phyloP scores from a whole-genome alignment of 2,888 invertebrate genomes.

The Hirtodrosophila histrioides region DNA sequence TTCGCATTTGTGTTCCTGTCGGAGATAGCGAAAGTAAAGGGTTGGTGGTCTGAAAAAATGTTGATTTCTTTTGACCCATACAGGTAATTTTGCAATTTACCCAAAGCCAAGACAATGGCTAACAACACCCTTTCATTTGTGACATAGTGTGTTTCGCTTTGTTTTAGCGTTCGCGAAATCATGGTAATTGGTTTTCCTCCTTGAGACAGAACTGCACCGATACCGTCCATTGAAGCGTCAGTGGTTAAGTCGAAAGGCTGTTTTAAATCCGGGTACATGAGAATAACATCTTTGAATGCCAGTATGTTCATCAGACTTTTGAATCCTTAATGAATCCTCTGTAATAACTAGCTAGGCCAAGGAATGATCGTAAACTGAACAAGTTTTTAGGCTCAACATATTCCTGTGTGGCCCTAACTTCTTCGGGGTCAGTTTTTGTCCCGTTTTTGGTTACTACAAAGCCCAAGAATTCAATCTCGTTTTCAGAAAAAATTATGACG shows the following conservation, averaged over 20 bases:
- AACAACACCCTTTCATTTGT: constrained; percentile 10
- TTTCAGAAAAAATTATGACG: constrained; percentile 4
- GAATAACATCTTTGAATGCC: constrained; percentile 3
- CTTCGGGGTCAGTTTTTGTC: constrained; percentile 2
- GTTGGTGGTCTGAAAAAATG: constrained; percentile 6
- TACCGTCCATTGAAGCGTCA: not conserved
- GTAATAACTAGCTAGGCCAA: constrained; percentile 3
- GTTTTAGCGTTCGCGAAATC: constrained; percentile 5
- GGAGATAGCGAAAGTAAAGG: constrained; percentile 10
- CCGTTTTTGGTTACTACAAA: not conserved
- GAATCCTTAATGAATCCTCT: not conserved
- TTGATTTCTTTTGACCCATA: constrained; percentile 9
- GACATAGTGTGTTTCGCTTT: constrained; percentile 7
- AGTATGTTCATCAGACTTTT: not conserved
- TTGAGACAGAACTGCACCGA: constrained; percentile 5
- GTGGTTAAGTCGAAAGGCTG: not conserved
- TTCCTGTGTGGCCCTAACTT: constrained; percentile 2
- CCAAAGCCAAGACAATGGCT: constrained; percentile 2
- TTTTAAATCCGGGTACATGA: constrained; percentile 2
- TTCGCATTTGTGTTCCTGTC: constrained; percentile 11
- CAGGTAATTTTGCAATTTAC: constrained; percentile 14
- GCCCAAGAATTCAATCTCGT: not conserved
- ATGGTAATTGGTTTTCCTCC: not conserved
- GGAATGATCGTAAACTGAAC: constrained; percentile 1
- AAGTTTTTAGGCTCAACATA: constrained; percentile 2